phyloP scores from a whole-genome alignment of 2,797 vertebrate species.

The Uromys caudimaculatus region DNA sequence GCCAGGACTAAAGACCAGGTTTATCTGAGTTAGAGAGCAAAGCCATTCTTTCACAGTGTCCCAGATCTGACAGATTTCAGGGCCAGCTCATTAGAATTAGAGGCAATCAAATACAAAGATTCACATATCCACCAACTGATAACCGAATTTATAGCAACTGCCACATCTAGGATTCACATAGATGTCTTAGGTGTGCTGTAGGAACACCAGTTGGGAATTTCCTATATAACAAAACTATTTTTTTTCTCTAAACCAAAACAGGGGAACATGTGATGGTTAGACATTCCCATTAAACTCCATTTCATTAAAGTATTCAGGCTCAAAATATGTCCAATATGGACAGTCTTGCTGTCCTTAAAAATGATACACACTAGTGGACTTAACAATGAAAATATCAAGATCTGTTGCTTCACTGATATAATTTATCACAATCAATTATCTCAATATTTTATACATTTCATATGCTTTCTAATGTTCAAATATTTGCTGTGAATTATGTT shows the following conservation, averaged over 20 bases:
- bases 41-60: background rate
- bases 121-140: background rate
- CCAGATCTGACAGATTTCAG: background rate
- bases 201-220: conserved; percentile 14
- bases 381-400: background rate
- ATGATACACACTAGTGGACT: background rate
- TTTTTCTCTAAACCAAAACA: conserved; percentile 42
- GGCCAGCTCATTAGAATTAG: background rate
- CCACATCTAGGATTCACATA: background rate
- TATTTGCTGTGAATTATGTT: background rate
- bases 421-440: background rate
- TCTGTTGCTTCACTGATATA: background rate
- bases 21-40: background rate
- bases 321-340: conserved; percentile 3
- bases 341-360: background rate
- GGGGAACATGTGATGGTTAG: background rate
- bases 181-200: background rate
- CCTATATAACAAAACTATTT: background rate
- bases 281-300: background rate
- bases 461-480: conserved; percentile 36
- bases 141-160: background rate
- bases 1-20: background rate
- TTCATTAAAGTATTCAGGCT: conserved; percentile 12
- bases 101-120: background rate
- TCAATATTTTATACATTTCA: background rate